Conservation (phyloP, 2,113 vertebrate genomes). For the Peromyscus polionotus region DNA sequence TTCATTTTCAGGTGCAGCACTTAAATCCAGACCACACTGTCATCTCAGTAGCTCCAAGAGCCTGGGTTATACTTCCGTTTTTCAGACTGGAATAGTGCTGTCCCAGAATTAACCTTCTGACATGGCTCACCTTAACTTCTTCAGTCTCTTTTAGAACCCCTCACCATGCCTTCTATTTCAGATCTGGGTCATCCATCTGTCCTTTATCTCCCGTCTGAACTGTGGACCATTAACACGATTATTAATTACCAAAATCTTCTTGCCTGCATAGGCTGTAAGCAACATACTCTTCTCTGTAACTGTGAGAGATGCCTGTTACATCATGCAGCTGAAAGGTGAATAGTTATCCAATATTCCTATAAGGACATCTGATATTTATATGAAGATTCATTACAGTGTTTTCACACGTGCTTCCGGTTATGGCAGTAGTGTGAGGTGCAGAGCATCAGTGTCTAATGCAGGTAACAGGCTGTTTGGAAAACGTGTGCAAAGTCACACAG, state of each 20-base stretch:
- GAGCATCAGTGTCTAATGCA: neutral
- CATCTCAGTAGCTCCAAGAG: neutral
- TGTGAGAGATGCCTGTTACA: neutral
- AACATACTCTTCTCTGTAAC: slow-evolving; percentile 8
- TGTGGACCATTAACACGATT: neutral
- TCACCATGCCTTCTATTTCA: neutral
- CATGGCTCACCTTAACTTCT: neutral
- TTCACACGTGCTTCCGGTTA: neutral
- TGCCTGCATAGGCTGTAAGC: neutral
- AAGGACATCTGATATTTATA: neutral
- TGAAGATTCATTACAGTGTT: neutral
- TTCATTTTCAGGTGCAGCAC: neutral
- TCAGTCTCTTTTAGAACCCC: neutral
- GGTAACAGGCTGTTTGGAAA: slow-evolving; percentile 17
- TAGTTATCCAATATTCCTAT: neutral
- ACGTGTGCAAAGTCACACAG: neutral
- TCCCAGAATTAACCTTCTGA: neutral
- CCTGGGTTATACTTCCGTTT: neutral
- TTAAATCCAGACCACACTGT: neutral
- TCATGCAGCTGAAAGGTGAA: neutral
- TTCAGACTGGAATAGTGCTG: neutral
- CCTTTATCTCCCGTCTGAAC: neutral
- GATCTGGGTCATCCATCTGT: neutral
- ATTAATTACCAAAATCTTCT: neutral
- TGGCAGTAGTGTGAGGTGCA: neutral